Conservation (phyloP, 2,797 vertebrate species). For the Triplophysa yarkandensis region DNA sequence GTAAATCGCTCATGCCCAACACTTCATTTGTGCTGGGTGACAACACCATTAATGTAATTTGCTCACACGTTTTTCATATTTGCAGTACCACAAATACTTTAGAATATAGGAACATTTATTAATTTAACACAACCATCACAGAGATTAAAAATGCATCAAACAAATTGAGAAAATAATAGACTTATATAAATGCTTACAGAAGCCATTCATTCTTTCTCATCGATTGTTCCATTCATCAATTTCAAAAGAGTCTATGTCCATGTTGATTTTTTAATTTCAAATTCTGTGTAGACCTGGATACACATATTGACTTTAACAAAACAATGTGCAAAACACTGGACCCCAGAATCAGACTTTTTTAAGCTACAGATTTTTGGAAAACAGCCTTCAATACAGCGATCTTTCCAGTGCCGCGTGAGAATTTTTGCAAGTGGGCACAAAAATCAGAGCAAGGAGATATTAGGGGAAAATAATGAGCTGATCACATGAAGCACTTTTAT, state of each 20-base stretch:
- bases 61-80: background rate
- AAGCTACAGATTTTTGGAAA: background rate
- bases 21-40: no score
- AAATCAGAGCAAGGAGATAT: conserved; percentile 16
- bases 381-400: background rate
- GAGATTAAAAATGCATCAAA: background rate
- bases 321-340: background rate
- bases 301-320: no score
- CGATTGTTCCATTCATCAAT: no score
- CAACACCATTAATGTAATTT: no score
- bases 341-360: background rate
- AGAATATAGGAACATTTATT: background rate
- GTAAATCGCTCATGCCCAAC: no score
- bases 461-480: conserved; percentile 44
- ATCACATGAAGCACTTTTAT: conserved; percentile 45
- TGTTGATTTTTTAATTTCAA: no score
- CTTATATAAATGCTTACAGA: background rate
- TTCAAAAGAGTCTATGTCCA: no score
- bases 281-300: no score
- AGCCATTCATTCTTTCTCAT: background rate
- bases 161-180: background rate
- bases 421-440: background rate
- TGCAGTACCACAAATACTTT: no score
- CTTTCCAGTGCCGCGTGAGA: background rate
- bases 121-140: background rate